Percentiles rank a stretch among this genome's conserved stretches.
Evolutionary conservation across 2,113 vertebrate genomes (phyloP).

Genomic region (Albula glossodonta): DNA sequence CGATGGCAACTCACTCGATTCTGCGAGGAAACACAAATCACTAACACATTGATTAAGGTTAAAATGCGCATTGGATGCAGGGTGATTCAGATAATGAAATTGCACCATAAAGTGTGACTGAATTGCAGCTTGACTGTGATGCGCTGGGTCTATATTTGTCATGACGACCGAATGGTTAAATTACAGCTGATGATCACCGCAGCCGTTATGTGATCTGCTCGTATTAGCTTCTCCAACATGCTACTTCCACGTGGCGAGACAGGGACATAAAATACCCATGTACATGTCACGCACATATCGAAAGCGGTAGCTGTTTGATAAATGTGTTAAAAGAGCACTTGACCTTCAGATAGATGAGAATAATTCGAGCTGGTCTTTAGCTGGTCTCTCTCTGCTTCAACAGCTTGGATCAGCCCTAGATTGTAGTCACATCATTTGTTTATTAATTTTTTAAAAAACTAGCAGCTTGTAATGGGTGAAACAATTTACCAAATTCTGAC

Average conservation of each 20-base stretch:
- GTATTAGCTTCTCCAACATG: background rate
- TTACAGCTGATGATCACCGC: background rate
- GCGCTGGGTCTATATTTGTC: background rate
- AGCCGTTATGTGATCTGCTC: background rate
- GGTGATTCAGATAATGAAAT: background rate
- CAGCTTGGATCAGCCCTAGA: too few relatives aligned
- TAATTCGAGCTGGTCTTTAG: too few relatives aligned
- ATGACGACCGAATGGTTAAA: background rate
- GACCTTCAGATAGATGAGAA: too few relatives aligned
- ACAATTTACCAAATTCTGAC: too few relatives aligned
- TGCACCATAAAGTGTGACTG: background rate
- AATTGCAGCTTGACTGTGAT: background rate
- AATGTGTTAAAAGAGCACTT: background rate
- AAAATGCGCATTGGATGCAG: background rate
- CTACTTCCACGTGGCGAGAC: background rate
- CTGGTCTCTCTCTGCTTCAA: too few relatives aligned
- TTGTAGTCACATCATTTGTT: too few relatives aligned
- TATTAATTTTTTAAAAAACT: too few relatives aligned
- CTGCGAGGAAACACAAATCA: background rate
- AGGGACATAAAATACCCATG: background rate
- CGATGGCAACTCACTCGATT: background rate
- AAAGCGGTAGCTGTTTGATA: background rate
- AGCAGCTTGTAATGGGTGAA: too few relatives aligned
- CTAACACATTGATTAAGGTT: background rate
- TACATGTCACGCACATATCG: background rate